Conservation (phyloP, 2,113 vertebrate species). For the Rousettus leschenaultii region DNA sequence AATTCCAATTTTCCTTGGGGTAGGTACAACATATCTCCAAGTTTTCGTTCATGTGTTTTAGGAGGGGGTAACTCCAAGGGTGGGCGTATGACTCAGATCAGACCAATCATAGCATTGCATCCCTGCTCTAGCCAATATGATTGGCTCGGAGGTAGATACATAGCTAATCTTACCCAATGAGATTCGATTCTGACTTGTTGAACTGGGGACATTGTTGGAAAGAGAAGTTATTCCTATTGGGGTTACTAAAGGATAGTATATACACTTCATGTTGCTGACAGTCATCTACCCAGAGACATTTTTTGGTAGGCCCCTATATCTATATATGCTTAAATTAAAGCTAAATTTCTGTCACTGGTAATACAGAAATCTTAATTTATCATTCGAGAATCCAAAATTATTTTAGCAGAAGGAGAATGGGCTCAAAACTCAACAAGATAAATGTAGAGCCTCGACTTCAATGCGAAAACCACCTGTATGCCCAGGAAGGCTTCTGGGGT, state of each 20-base stretch:
- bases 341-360: constrained; percentile 19
- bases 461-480: not conserved
- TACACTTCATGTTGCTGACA: not conserved
- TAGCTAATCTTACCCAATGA: not conserved
- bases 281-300: not conserved
- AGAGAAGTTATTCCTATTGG: not conserved
- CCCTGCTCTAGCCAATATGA: not conserved
- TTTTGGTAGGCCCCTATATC: not conserved
- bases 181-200: not conserved
- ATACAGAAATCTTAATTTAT: constrained; percentile 18
- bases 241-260: not conserved
- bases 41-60: not conserved
- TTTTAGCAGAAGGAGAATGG: constrained; percentile 23
- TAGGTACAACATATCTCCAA: not conserved
- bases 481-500: not conserved
- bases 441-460: constrained; percentile 5
- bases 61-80: not conserved
- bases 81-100: not conserved
- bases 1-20: not conserved
- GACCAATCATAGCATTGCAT: not conserved
- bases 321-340: not conserved
- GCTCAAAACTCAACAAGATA: constrained; percentile 36
- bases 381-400: constrained; percentile 42
- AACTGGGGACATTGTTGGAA: not conserved
- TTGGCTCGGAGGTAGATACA: not conserved